Conservation (phyloP, 2,113 vertebrate genomes). For the Ageneiosus marmoratus region DNA sequence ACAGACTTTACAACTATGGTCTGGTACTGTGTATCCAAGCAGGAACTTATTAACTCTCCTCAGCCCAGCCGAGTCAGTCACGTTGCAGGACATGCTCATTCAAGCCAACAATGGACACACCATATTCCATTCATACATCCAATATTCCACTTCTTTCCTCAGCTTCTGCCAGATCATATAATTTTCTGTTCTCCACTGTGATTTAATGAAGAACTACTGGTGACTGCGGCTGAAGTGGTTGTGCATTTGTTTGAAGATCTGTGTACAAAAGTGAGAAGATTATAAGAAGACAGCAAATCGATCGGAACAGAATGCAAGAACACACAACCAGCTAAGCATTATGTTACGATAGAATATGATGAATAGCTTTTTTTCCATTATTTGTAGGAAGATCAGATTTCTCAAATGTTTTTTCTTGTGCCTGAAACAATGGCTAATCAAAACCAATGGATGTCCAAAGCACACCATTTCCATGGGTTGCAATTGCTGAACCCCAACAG, state of each 20-base stretch:
- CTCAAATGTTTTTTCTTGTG: slow-evolving; percentile 24
- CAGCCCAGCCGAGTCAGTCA: slow-evolving; percentile 25
- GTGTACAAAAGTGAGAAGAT: slow-evolving; percentile 20
- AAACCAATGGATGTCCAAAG: slow-evolving; percentile 42
- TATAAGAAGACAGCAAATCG: slow-evolving; percentile 15
- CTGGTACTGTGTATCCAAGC: slow-evolving; percentile 6
- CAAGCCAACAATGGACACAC: slow-evolving; percentile 59
- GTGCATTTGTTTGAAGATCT: background rate
- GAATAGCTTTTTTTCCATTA: slow-evolving; percentile 33
- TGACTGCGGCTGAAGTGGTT: slow-evolving; percentile 40
- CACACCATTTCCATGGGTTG: background rate
- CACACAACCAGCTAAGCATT: background rate
- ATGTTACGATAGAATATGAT: slow-evolving; percentile 1
- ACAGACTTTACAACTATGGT: background rate
- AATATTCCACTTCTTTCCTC: slow-evolving; percentile 74
- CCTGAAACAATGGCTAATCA: slow-evolving; percentile 37
- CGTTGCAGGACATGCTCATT: slow-evolving; percentile 36
- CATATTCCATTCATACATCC: slow-evolving; percentile 74
- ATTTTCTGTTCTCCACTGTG: slow-evolving; percentile 66
- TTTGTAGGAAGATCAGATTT: slow-evolving; percentile 25
- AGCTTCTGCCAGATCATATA: slow-evolving; percentile 68
- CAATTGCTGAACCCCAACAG: slow-evolving; percentile 9
- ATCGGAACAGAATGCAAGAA: background rate
- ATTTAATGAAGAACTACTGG: slow-evolving; percentile 66
- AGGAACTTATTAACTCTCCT: slow-evolving; percentile 31